Evolutionary conservation across 2,888 invertebrate genomes (phyloP).

Genomic region (Emmelina monodactyla): DNA sequence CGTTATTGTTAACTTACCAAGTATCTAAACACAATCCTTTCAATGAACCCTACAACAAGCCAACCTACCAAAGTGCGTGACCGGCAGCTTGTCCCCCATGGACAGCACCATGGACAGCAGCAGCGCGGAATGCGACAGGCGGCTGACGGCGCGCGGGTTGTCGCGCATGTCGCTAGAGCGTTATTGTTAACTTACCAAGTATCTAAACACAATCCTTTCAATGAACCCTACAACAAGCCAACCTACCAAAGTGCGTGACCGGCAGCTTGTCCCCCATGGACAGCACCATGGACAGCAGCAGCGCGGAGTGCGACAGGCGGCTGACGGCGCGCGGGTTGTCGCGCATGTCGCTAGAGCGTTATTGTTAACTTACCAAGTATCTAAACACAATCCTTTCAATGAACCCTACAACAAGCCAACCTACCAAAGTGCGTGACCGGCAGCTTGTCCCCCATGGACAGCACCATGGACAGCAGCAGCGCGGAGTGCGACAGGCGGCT

Average conservation of each 20-base stretch:
- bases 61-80: slow-evolving; percentile 82
- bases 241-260: slow-evolving; percentile 83
- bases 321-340: slow-evolving; percentile 80
- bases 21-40: no score
- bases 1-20: no score
- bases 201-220: no score
- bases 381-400: no score
- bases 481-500: slow-evolving; percentile 84
- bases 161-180: no score
- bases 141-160: slow-evolving; percentile 78
- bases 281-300: slow-evolving; percentile 86
- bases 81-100: slow-evolving; percentile 88
- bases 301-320: slow-evolving; percentile 82
- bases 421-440: slow-evolving; percentile 89
- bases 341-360: slow-evolving; percentile 83
- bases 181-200: no score
- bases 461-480: slow-evolving; percentile 84
- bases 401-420: no score
- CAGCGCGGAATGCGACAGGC: slow-evolving; percentile 82
- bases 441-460: slow-evolving; percentile 89
- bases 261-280: slow-evolving; percentile 92
- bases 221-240: no score
- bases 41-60: no score
- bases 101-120: slow-evolving; percentile 89
- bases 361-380: no score